Base-by-base conservation (phyloP, 2,888 invertebrate genomes). In the Loripinus fragilis region DNA sequence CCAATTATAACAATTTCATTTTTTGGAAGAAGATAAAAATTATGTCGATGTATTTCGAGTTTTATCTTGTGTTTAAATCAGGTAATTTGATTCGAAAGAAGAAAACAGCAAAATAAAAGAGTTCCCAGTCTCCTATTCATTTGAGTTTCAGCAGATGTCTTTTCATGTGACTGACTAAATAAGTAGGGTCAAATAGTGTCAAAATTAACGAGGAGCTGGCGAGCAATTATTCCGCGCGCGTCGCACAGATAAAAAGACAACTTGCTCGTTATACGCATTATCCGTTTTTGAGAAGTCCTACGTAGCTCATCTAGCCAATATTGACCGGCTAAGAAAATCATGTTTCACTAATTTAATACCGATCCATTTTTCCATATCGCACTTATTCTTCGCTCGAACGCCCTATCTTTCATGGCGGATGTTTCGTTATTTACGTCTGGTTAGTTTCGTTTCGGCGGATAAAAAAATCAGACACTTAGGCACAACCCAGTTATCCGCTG, bases 121-220 rank as follows among this genome's bases (percentile, higher is more conserved):
- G n/a, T n/a, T n/a, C n/a, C n/a, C n/a, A n/a, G n/a, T n/a, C n/a
- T n/a, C n/a, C n/a, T n/a, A n/a, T n/a, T n/a, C n/a, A n/a, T 38
- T 12, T 38, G 38, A 8, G 38, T 5, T 38, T 38, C 12, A 38
- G 38, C 60, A 60, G 60, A 20, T 60, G 60, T 60, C 60, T 60
- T 60, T 60, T 60, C 60, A 60, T 60, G 33, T 60, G 60, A 60
- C 60, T 60, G 30, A 33, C 60, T 60, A 60, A 60, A 60, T 60
- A 60, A 60, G 30, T 33, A 33, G 33, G 60, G 60, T 60, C 60
- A 60, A 60, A 60, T 20, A 60, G 60, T 60, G 60, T 60, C 60
- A 60, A 60, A 60, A 60, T 8, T 60, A 60, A 60, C 60, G 60
- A 60, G 60, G 60, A n/a, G 8, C 30, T 33, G 33, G 60, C 30